Evolutionary conservation across 2,113 vertebrate species (phyloP).

Genomic region (Sylvietta virens): DNA sequence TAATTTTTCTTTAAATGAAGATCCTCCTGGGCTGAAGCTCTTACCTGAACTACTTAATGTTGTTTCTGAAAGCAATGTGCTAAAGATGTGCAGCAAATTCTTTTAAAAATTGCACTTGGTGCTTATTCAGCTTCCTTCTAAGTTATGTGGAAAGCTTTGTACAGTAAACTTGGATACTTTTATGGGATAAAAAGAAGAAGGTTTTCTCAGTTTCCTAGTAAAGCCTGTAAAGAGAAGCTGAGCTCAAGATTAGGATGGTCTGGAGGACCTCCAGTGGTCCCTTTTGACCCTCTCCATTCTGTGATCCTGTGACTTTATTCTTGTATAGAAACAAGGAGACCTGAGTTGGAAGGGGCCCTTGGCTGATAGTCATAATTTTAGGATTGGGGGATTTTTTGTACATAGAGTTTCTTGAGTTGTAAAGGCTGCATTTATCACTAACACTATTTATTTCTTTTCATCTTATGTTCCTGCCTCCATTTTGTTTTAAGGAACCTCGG

Average conservation of each 20-base stretch:
- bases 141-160: neutral
- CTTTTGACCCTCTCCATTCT: neutral
- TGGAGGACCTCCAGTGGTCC: neutral
- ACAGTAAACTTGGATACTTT: neutral
- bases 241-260: neutral
- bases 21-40: neutral
- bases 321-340: neutral
- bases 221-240: neutral
- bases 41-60: neutral
- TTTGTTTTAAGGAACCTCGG: neutral
- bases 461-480: neutral
- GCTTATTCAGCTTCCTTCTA: neutral
- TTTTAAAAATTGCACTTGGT: neutral
- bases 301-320: neutral
- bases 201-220: neutral
- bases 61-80: neutral
- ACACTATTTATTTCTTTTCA: neutral
- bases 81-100: neutral
- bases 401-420: neutral
- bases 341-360: neutral
- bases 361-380: neutral
- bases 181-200: neutral
- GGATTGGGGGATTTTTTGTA: fast-evolving
- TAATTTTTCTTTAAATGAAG: neutral
- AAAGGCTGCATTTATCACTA: neutral